These are phyloP conservation scores for Baccha elongata DNA, from an alignment of 2,888 invertebrate species.

Conservation along the genomic window DNA sequence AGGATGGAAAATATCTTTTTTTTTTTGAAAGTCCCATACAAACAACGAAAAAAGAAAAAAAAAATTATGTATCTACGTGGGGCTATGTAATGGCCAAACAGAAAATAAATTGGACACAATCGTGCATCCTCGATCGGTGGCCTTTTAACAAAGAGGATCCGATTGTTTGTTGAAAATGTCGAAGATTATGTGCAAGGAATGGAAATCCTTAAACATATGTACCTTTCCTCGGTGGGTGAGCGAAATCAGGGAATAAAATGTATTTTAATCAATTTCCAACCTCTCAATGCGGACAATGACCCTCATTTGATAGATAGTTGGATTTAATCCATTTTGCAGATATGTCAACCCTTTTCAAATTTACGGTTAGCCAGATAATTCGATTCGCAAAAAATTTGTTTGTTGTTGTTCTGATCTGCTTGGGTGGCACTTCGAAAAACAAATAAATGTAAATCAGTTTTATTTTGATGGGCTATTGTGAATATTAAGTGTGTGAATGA, in stretches of 20 bases:
- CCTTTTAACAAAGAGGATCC: conserved; percentile 8
- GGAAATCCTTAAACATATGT: not conserved
- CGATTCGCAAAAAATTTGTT: not conserved
- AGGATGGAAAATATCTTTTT: not conserved
- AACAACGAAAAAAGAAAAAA: not conserved
- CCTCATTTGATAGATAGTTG: conserved; percentile 9
- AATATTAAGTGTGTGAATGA: conserved; percentile 36
- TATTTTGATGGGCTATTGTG: conserved; percentile 8
- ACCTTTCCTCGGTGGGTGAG: not conserved
- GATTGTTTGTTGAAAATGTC: not conserved
- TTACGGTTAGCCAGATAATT: not conserved
- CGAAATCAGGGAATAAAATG: not conserved
- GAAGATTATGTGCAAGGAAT: not conserved
- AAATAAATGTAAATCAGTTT: conserved; percentile 11
- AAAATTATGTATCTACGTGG: not conserved
- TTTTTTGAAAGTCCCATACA: conserved; percentile 2
- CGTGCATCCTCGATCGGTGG: conserved; percentile 8
- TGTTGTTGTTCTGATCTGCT: conserved; percentile 11
- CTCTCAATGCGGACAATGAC: conserved; percentile 10
- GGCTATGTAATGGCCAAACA: not conserved
- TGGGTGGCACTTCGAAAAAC: conserved; percentile 46
- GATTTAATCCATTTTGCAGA: conserved; percentile 42
- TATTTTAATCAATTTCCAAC: conserved; percentile 1
- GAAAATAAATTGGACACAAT: not conserved
- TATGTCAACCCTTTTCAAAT: conserved; percentile 65